phyloP scores from a whole-genome alignment of 2,113 vertebrate species.

The Mormyrus lacerda region DNA sequence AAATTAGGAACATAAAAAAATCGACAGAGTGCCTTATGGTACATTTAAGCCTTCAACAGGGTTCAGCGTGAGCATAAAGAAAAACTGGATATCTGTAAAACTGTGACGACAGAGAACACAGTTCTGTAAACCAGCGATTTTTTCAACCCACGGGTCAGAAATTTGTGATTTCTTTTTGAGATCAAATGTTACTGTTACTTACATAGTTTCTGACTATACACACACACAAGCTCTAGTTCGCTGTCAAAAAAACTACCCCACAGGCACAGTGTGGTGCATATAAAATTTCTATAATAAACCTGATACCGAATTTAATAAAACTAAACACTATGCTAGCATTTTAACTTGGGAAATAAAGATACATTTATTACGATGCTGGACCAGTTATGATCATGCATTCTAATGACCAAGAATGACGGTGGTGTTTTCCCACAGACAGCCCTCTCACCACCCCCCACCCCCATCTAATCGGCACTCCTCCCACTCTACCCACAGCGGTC shows the following conservation, averaged over 20 bases:
- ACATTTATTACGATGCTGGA: not conserved
- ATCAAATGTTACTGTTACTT: no score
- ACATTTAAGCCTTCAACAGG: not conserved
- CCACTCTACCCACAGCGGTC: not conserved
- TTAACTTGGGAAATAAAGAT: not conserved
- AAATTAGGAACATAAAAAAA: not conserved
- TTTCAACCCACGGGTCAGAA: no score
- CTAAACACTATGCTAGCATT: not conserved
- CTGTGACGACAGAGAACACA: not conserved
- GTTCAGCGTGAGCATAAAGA: not conserved
- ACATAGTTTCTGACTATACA: no score
- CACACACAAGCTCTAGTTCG: no score
- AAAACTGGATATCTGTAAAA: not conserved
- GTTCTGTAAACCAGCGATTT: not conserved
- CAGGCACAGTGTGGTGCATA: not conserved
- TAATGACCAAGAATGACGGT: not conserved
- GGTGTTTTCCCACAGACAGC: not conserved
- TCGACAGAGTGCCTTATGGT: not conserved
- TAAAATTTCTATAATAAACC: not conserved
- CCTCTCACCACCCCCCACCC: not conserved
- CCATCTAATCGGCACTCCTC: not conserved
- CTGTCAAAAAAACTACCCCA: no score
- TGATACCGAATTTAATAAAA: not conserved
- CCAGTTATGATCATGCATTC: not conserved
- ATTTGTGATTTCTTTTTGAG: no score